A percentile compares a stretch with the other conserved stretches of the same genome.
Evolutionary conservation across 2,797 vertebrate genomes (phyloP).

Genomic region (Smutsia temminckii): DNA sequence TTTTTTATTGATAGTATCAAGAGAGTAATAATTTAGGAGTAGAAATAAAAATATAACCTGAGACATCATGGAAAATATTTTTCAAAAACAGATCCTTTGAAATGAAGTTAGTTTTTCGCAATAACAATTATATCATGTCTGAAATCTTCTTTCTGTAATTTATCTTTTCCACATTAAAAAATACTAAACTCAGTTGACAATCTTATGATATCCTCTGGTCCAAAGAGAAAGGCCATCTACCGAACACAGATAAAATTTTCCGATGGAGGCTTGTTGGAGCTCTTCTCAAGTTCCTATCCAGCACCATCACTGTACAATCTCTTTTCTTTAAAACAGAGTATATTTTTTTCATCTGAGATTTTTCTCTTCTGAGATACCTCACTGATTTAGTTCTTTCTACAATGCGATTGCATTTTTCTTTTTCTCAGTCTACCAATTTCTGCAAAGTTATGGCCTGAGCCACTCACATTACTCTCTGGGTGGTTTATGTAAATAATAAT

Average conservation of each 20-base stretch:
- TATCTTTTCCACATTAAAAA: constrained; percentile 14
- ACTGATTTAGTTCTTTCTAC: constrained; percentile 53
- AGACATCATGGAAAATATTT: background rate
- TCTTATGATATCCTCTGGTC: background rate
- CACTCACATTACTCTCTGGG: constrained; percentile 28
- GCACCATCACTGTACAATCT: background rate
- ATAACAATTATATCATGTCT: background rate
- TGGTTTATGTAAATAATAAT: constrained; percentile 79
- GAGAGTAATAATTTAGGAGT: background rate
- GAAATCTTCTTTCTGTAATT: background rate
- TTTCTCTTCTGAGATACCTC: background rate
- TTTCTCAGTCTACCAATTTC: constrained; percentile 53
- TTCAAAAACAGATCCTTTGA: background rate
- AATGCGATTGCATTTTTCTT: constrained; percentile 30
- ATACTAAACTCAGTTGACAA: background rate
- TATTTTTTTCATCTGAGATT: background rate
- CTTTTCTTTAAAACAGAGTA: constrained; percentile 38
- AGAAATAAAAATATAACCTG: background rate
- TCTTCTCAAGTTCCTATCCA: background rate
- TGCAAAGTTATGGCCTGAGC: constrained; percentile 51
- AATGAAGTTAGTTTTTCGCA: background rate
- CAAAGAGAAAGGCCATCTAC: background rate
- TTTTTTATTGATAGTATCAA: background rate
- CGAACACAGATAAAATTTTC: background rate
- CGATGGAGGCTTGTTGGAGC: rapidly evolving